Base-by-base conservation (phyloP, 2,113 vertebrate species). In the Mormyrus iriodes region DNA sequence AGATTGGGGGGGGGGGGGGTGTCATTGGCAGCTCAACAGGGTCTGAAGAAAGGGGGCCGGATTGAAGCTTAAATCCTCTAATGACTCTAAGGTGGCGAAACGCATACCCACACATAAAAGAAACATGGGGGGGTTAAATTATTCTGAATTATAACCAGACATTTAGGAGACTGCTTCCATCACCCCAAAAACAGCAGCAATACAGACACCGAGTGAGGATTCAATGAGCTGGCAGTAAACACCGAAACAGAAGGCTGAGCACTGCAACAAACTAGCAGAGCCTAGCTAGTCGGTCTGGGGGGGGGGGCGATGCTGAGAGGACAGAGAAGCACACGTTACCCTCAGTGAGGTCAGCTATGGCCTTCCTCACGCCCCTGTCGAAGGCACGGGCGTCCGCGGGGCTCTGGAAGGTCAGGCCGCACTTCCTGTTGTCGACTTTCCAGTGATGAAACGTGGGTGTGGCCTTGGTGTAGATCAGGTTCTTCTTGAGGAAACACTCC, bases 381-480 rank as follows among this genome's bases (percentile, higher is more conserved):
- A 99, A 99, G 84, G 98, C 97, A 86, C 98, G 95, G 5, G 98
- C 98, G 0, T 99, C 98, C 0, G 98, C 96, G 0, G 98, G 97
- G 90, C 98, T 99, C 93, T 98, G 98, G 92, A 99, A 99, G 91
- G 98, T 98, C 85, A 99, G 96, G 73, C 98, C 98, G 0, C 98
- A 99, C 95, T 97, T 99, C 49, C 93, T 97, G 92, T 98, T 97
- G 96, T 99, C 98, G 15, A 99, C 97, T 92, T 96, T 97, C 98
- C 98, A 99, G 90, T 99, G 98, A 93, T 99, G 98, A 95, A 99
- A 99, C 0, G 97, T 99, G 42, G 98, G 98, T 13, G 98, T 99
- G 89, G 98, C 97, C 96, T 99, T 99, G 0, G 97, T 99, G 95
- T 99, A 99, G 90, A 98, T 96, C 95, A 99, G 95, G 90, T 99